Conservation (phyloP, 2,888 invertebrate genomes). For the Ligdia adustata region DNA sequence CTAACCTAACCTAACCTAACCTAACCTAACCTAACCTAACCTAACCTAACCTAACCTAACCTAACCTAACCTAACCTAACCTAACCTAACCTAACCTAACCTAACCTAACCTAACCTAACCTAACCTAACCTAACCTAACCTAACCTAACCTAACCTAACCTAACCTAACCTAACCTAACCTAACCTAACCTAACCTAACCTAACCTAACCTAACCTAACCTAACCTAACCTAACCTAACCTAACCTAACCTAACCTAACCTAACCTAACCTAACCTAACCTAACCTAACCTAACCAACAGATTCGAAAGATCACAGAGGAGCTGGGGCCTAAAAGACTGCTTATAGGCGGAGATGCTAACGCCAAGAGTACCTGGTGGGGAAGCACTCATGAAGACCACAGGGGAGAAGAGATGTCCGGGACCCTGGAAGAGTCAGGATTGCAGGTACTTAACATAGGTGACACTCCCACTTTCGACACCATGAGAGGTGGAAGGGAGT, state of each 20-base stretch:
- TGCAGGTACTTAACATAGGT: too few species aligned
- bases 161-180: background rate
- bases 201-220: background rate
- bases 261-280: constrained; percentile 1
- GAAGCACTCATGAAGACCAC: too few species aligned
- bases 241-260: constrained; percentile 1
- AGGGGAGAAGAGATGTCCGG: too few species aligned
- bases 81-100: background rate
- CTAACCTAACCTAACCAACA: background rate
- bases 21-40: background rate
- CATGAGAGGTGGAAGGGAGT: too few species aligned
- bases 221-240: background rate
- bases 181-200: background rate
- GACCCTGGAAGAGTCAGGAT: too few species aligned
- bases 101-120: background rate
- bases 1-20: background rate
- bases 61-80: background rate
- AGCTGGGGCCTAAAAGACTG: too few species aligned
- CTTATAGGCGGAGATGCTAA: too few species aligned
- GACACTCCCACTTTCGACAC: too few species aligned
- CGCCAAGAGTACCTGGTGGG: too few species aligned
- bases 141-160: background rate
- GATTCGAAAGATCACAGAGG: too few species aligned
- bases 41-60: background rate
- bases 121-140: background rate